Base-by-base conservation (phyloP, 2,113 vertebrate genomes). In the Bagarius yarrelli region DNA sequence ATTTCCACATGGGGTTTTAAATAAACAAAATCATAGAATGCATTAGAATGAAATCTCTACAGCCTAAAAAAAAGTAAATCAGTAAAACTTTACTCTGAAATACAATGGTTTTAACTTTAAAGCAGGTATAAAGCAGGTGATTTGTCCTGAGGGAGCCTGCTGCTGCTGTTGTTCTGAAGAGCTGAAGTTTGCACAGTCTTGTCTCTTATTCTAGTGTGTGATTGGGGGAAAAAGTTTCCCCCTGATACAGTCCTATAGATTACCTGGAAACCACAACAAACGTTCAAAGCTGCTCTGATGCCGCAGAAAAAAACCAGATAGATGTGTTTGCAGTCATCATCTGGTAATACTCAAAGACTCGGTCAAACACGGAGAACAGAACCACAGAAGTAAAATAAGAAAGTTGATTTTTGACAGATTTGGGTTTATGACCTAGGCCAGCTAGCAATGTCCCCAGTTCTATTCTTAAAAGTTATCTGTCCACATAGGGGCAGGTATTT, bases 71-170 rank as follows among this genome's bases (percentile, higher is more conserved):
- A 81, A 23, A 40, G 67, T 30, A 75, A 55, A 59, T 47, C 60
- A 57, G 25, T 50, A 55, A 50, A 81, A 50, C 57, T 36, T 69
- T 25, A 50, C 52, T 47, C 32, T n/a, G 19, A 74, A 83, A 69
- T 23, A 67, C 70, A 74, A 50, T 53, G 12, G n/a, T 83, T 72
- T 71, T 63, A 27, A 79, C 40, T 75, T 81, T 23, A 13, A 50
- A 47, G 25, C 81, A 83, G 59, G 82, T 89, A 77, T 81, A 79
- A 83, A 87, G 83, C 59, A 63, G 53, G 63, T 85, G 88, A 89
- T 82, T 86, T 87, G 83, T 88, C 87, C 84, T 52, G 52, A 81
- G 87, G 87, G 84, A 90, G 82, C 81, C 70, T 79, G 66, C 21
- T n/a, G 66, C 21, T n/a, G 32, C 36, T 73, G 47, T 60, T 71